Evolutionary conservation across 2,888 invertebrate species (phyloP).

Genomic region (Bruchidius siliquastri): DNA sequence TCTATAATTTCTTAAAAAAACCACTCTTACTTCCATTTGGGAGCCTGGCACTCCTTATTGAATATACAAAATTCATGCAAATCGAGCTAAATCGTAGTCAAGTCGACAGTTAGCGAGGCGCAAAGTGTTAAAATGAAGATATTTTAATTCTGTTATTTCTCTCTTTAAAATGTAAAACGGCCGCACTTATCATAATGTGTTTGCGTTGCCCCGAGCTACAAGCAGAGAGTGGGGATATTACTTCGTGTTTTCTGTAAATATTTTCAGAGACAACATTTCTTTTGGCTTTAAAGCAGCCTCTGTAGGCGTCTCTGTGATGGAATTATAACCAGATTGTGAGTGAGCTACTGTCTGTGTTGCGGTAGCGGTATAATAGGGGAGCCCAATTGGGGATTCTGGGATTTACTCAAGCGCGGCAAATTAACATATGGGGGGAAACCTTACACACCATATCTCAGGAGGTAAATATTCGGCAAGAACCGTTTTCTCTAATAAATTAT

Average conservation of each 20-base stretch:
- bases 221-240: not conserved
- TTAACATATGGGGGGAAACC: no score
- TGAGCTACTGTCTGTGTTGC: no score
- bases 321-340: not conserved
- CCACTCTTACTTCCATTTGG: not conserved
- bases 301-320: not conserved
- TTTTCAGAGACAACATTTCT: not conserved
- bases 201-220: conserved; percentile 5
- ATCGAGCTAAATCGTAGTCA: not conserved
- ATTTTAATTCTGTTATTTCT: not conserved
- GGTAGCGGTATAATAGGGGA: not conserved
- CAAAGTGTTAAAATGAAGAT: not conserved
- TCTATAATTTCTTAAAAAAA: not conserved
- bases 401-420: no score
- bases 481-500: no score
- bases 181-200: conserved; percentile 13
- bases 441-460: no score
- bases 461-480: no score
- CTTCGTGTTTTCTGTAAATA: not conserved
- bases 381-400: no score
- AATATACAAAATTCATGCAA: not conserved
- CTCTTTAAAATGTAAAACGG: conserved; percentile 13
- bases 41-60: not conserved
- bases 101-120: not conserved
- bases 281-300: not conserved